A percentile compares a stretch with the other conserved stretches of the same genome.
Conservation (phyloP, 2,888 invertebrate genomes). For the Unio delphinus region DNA sequence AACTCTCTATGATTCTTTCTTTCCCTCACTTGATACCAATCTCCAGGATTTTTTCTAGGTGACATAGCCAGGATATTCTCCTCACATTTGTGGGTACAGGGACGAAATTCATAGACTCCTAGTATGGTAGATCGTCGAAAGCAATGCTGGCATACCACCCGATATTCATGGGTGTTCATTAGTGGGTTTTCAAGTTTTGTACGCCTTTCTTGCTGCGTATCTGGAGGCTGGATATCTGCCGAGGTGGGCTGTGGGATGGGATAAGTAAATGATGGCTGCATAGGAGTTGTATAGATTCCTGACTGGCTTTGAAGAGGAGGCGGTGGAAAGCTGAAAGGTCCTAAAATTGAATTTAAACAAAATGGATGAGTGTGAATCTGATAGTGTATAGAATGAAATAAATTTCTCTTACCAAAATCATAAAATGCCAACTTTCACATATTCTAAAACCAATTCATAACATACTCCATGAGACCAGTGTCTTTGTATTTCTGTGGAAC, state of each 20-base stretch:
- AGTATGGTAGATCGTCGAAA: constrained; percentile 27
- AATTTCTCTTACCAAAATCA: too few species aligned
- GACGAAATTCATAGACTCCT: constrained; percentile 31
- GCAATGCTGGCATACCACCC: constrained; percentile 50
- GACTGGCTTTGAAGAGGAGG: constrained; percentile 10
- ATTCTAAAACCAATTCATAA: too few species aligned
- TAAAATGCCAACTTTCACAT: too few species aligned
- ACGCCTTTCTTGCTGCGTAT: constrained; percentile 6
- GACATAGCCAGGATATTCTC: constrained; percentile 56
- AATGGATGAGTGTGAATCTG: too few species aligned
- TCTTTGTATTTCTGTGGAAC: too few species aligned
- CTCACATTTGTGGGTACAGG: constrained; percentile 49
- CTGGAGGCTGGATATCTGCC: not conserved
- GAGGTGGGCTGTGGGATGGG: not conserved
- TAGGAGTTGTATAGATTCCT: constrained; percentile 3
- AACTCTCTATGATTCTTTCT: constrained; percentile 60
- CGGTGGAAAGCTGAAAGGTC: constrained; percentile 13
- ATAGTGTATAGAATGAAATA: too few species aligned
- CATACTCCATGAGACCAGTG: too few species aligned
- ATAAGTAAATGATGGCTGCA: constrained; percentile 3
- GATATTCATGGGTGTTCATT: constrained; percentile 33
- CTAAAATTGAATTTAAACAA: constrained; percentile 3
- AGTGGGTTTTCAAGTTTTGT: constrained; percentile 40
- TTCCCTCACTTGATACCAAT: constrained; percentile 57
- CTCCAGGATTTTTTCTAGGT: constrained; percentile 12